These are phyloP conservation scores for Microplitis manilae DNA, from an alignment of 2,888 invertebrate genomes.

Conservation along the genomic window DNA sequence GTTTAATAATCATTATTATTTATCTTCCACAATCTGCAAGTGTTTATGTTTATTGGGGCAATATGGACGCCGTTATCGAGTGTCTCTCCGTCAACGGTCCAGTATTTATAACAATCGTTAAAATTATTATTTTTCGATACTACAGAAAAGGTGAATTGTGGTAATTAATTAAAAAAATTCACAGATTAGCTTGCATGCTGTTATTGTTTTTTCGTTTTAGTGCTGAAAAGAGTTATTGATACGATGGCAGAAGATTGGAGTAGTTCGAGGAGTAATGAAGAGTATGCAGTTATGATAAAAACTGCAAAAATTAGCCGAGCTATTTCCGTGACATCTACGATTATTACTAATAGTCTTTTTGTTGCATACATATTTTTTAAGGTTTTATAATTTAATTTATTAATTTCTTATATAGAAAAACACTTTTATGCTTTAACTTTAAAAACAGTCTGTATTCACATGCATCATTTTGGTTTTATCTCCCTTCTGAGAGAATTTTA, in stretches of 20 bases:
- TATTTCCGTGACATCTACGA: conserved; percentile 48
- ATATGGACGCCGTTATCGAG: conserved; percentile 53
- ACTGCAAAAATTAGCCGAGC: conserved; percentile 48
- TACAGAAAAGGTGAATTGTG: conserved; percentile 49
- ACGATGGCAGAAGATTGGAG: conserved; percentile 50
- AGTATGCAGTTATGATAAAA: conserved; percentile 49
- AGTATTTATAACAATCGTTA: conserved; percentile 50
- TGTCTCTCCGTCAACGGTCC: conserved; percentile 55
- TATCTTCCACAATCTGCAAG: conserved; percentile 53
- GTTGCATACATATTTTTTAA: conserved; percentile 18
- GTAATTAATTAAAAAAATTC: background rate
- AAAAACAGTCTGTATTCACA: too few species aligned
- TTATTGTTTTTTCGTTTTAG: conserved; percentile 20
- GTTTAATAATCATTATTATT: conserved; percentile 41
- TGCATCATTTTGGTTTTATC: too few species aligned
- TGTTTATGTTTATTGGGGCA: conserved; percentile 49
- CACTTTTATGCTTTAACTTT: background rate
- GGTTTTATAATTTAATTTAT: conserved; percentile 1
- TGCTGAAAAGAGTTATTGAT: conserved; percentile 31
- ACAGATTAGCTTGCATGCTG: too few species aligned
- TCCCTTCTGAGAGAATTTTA: too few species aligned
- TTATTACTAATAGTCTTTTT: conserved; percentile 31
- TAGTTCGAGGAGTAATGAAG: conserved; percentile 26
- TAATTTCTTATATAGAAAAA: too few species aligned
- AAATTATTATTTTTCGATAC: conserved; percentile 52